Evolutionary conservation across 1,140 invertebrate genomes (phyloP), one percentile per base, ranked within the genome.

Genomic region (Danaus melanippus): DNA sequence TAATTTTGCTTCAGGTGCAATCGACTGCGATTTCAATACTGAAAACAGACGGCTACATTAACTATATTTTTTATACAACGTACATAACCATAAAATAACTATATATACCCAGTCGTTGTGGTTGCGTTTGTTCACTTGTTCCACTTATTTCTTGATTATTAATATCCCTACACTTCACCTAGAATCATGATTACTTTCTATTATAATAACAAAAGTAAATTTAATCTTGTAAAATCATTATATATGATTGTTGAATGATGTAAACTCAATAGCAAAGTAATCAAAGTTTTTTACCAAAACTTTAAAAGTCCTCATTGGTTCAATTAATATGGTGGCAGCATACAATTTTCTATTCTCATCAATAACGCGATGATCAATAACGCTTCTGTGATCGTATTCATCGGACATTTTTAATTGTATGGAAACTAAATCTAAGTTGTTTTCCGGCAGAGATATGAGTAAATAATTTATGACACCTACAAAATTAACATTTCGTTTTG

Each of bases 391-490:
- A 1, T 58, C 44, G 17, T 21, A 12, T 4, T 62, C 62, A 48
- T 68, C 53, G 10, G 10, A 42, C 21, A 47, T 50, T 58, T 60
- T 44, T 11, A 70, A 21, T 45, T 56, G 48, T 15, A 64, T n/a
- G 2, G 53, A 44, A 12, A 50, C 12, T 46, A 67, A 15, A 48
- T 67, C 59, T 8, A 52, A 45, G 42, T 21, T 1, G 58, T 52
- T 41, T 9, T 58, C 57, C 8, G 60, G 53, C 39, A 66, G 44
- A 11, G 58, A 50, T 50, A 77, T 62, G 6, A 71, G 40, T 32
- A 79, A 58, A 11, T 72, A 67, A 11, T 64, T 71, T 7, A 32
- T 42, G 4, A 53, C 39, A 48, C 58, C 67, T 69, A 53, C 50
- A 62, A 65, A 42, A 32, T 44, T 43, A 45, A 12, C 12, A 52